Conservation (phyloP, 2,888 invertebrate genomes). For the Pandemis cinnamomeana region DNA sequence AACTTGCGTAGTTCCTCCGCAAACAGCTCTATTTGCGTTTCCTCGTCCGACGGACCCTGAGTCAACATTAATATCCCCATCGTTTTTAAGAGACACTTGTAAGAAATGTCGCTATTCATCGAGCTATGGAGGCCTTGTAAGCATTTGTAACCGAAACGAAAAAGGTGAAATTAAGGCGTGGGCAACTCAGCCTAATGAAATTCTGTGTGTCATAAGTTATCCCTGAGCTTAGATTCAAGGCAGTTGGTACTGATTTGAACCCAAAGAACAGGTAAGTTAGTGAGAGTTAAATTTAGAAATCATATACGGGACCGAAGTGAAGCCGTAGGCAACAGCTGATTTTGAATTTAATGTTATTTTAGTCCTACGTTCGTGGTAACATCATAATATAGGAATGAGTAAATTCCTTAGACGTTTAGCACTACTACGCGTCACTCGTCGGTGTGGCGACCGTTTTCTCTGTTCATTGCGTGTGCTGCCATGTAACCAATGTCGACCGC, state of each 20-base stretch:
- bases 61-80: slow-evolving; percentile 70
- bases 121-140: slow-evolving; percentile 8
- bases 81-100: slow-evolving; percentile 56
- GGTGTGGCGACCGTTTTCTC: too few relatives aligned
- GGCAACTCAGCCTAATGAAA: not conserved
- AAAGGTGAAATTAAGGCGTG: not conserved
- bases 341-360: too few relatives aligned
- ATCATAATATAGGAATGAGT: too few relatives aligned
- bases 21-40: slow-evolving; percentile 67
- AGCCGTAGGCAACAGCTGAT: too few relatives aligned
- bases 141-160: not conserved
- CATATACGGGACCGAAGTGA: not conserved
- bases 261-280: not conserved
- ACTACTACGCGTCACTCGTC: too few relatives aligned
- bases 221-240: not conserved
- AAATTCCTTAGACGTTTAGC: too few relatives aligned
- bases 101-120: slow-evolving; percentile 38
- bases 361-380: too few relatives aligned
- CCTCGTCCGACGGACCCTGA: slow-evolving; percentile 54
- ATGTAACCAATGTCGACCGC: too few relatives aligned
- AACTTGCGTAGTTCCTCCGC: slow-evolving; percentile 60
- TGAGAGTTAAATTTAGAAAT: not conserved
- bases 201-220: not conserved
- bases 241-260: not conserved
- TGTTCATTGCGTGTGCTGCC: too few relatives aligned